Percentiles rank a stretch among this genome's conserved stretches.
These are phyloP conservation scores for Pangasianodon hypophthalmus DNA, from an alignment of 2,113 vertebrate species.

Conservation along the genomic window DNA sequence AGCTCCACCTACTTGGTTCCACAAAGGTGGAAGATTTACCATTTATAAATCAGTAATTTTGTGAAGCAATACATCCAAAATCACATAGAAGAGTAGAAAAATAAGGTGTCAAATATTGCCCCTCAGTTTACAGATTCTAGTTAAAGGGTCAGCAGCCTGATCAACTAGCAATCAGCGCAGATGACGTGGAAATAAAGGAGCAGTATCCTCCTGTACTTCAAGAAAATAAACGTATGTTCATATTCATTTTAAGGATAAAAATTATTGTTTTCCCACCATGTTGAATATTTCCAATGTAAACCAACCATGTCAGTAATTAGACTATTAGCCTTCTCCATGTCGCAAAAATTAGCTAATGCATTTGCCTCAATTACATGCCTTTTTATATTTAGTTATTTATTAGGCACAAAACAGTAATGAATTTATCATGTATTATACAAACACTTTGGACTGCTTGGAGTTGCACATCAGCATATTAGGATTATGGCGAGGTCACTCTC, in stretches of 20 bases:
- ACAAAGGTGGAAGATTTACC: not conserved
- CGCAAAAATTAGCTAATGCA: not conserved
- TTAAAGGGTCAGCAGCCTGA: not conserved
- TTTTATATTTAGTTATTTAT: not conserved
- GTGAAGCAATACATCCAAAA: not conserved
- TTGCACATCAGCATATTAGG: not conserved
- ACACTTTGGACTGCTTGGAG: not conserved
- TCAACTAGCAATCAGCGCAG: not conserved
- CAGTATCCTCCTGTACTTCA: not conserved
- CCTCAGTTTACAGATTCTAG: not conserved
- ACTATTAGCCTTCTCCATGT: not conserved
- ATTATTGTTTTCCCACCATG: not conserved
- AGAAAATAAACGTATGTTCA: no score
- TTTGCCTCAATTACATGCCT: not conserved
- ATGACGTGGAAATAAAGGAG: not conserved
- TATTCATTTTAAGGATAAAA: no score
- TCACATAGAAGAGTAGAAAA: not conserved
- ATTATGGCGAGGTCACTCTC: not conserved
- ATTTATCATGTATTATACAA: not conserved
- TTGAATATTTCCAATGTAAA: not conserved
- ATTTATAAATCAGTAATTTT: not conserved
- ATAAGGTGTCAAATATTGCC: not conserved
- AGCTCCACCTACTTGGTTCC: not conserved
- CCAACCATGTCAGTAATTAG: not conserved
- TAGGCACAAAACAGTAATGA: not conserved